Evolutionary conservation across 2,888 invertebrate species (phyloP).

Genomic region (Brassicogethes aeneus): DNA sequence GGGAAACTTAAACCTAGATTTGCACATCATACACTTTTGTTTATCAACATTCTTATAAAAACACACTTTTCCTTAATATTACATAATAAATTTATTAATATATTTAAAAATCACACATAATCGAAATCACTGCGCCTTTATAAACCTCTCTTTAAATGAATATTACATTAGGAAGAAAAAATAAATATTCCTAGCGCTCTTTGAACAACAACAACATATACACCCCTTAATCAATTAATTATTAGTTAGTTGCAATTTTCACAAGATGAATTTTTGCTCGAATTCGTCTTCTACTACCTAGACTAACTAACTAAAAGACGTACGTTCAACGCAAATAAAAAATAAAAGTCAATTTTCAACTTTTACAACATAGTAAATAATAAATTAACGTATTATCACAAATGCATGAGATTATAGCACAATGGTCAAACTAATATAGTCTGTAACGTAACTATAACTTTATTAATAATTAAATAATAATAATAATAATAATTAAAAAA

Average conservation of each 20-base stretch:
- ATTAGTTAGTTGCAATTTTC: not conserved
- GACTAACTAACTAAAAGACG: not conserved
- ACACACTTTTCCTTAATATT: slow-evolving; percentile 31
- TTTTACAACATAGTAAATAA: not conserved
- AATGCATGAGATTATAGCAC: slow-evolving; percentile 1
- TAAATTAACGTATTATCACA: not conserved
- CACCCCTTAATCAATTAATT: not conserved
- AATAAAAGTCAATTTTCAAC: not conserved
- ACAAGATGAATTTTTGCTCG: not conserved
- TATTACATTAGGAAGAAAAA: not conserved
- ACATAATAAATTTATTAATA: slow-evolving; percentile 29
- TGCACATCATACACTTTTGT: slow-evolving; percentile 27
- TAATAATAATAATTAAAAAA: not conserved
- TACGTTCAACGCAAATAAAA: too few species aligned
- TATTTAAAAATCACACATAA: slow-evolving; percentile 42
- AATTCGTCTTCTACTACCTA: not conserved
- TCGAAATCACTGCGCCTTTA: slow-evolving; percentile 39
- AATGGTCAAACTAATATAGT: not conserved
- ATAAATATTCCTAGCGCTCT: not conserved
- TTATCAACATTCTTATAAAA: slow-evolving; percentile 38
- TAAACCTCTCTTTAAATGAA: slow-evolving; percentile 1
- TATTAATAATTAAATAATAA: too few species aligned
- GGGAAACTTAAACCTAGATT: slow-evolving; percentile 31
- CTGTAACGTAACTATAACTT: not conserved
- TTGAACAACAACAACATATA: too few species aligned